A percentile compares a stretch with the other conserved stretches of the same genome.
Evolutionary conservation across 2,113 vertebrate species (phyloP).

Genomic region (Phodopus roborovskii): DNA sequence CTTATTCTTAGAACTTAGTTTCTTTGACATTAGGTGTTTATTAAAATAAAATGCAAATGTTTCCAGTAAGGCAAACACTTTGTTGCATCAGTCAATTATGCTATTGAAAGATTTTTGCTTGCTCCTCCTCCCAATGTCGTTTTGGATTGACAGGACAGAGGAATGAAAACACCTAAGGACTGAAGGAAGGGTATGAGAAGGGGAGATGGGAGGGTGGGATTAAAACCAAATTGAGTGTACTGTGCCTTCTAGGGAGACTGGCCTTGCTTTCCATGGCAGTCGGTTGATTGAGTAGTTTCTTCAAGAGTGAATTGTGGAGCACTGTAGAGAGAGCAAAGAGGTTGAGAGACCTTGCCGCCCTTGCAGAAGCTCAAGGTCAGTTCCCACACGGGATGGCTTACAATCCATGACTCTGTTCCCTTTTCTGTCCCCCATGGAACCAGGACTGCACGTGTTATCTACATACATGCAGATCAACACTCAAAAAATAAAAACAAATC

Average conservation of each 20-base stretch:
- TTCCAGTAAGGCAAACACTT: background rate
- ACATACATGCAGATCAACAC: background rate
- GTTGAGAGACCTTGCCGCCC: background rate
- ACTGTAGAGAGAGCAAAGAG: too few species aligned
- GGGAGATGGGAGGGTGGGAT: background rate
- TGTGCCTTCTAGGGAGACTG: background rate
- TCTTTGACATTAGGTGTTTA: background rate
- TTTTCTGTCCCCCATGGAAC: background rate
- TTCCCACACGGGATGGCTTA: background rate
- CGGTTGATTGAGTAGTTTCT: background rate
- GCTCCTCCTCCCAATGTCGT: background rate
- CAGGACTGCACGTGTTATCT: background rate
- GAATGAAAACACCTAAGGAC: background rate
- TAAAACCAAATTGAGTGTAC: background rate
- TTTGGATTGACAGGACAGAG: background rate
- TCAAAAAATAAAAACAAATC: background rate
- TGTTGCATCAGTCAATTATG: background rate
- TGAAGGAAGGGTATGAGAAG: background rate
- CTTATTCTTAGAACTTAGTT: background rate
- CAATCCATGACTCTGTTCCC: background rate
- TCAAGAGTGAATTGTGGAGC: background rate
- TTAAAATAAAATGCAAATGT: slow-evolving; percentile 13
- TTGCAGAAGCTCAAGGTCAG: background rate
- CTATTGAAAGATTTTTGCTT: slow-evolving; percentile 26
- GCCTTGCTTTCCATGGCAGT: background rate